These are phyloP conservation scores for Cotesia vestalis DNA, from an alignment of 1,140 invertebrate genomes.

Conservation along the genomic window DNA sequence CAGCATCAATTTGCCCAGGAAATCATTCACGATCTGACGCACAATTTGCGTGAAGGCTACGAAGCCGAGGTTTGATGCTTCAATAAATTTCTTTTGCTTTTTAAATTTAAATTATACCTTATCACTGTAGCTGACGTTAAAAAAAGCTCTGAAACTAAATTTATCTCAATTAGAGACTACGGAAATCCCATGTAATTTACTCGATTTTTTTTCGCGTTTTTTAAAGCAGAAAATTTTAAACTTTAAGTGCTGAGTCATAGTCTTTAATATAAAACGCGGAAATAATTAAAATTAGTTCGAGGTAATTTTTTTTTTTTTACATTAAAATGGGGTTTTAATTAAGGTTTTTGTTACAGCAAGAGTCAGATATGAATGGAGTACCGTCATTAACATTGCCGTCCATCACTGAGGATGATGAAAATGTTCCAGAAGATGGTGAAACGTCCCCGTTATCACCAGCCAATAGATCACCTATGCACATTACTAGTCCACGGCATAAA, in stretches of 20 bases:
- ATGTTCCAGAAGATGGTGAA: slow-evolving; percentile 78
- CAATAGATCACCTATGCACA: slow-evolving; percentile 68
- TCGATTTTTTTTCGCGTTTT: too few relatives aligned
- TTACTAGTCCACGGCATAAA: slow-evolving; percentile 75
- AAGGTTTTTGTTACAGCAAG: slow-evolving; percentile 64
- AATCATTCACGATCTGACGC: slow-evolving; percentile 94
- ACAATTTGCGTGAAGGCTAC: slow-evolving; percentile 93
- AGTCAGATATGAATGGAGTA: slow-evolving; percentile 81
- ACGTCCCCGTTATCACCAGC: slow-evolving; percentile 72
- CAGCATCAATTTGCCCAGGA: slow-evolving; percentile 92
- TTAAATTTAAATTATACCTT: too few relatives aligned
- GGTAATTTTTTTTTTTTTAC: too few relatives aligned
- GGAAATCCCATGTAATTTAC: too few relatives aligned
- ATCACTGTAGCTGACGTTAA: too few relatives aligned
- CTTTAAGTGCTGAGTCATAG: too few relatives aligned
- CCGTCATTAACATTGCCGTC: slow-evolving; percentile 85
- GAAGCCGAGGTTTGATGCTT: slow-evolving; percentile 76
- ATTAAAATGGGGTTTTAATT: too few relatives aligned
- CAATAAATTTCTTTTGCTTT: slow-evolving; percentile 6
- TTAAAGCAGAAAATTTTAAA: too few relatives aligned
- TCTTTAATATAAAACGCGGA: too few relatives aligned
- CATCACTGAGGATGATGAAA: slow-evolving; percentile 93
- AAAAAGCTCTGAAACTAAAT: too few relatives aligned
- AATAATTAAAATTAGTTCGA: too few relatives aligned
- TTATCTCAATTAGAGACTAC: too few relatives aligned